These are phyloP conservation scores for Zelleria hepariella DNA, from an alignment of 2,888 invertebrate species.

Conservation along the genomic window DNA sequence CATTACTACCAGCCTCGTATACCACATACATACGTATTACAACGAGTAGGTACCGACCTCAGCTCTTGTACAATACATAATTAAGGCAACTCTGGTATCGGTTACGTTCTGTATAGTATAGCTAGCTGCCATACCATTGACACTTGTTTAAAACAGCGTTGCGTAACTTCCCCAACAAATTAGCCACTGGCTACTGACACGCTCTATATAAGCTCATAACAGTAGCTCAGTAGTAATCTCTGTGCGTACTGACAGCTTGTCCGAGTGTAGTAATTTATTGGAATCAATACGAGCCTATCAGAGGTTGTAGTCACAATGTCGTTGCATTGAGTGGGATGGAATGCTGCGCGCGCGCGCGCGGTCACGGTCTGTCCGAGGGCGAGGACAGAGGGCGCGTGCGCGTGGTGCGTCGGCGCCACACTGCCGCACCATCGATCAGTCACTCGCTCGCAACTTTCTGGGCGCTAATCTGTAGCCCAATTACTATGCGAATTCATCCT, in stretches of 20 bases:
- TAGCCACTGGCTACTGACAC: slow-evolving; percentile 3
- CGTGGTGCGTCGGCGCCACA: slow-evolving; percentile 22
- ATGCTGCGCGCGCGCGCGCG: slow-evolving; percentile 18
- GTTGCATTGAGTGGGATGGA: not conserved
- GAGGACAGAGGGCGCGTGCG: slow-evolving; percentile 21
- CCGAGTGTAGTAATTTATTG: not conserved
- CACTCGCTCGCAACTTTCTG: not conserved
- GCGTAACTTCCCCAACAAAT: slow-evolving; percentile 10
- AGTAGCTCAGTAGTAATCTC: not conserved
- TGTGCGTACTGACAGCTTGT: not conserved
- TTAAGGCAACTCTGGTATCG: not conserved
- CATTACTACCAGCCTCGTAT: not conserved
- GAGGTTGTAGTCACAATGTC: not conserved
- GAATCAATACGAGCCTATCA: not conserved
- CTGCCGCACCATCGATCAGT: slow-evolving; percentile 14
- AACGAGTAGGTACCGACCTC: not conserved
- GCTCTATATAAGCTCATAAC: slow-evolving; percentile 14
- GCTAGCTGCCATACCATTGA: not conserved
- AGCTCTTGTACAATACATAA: not conserved
- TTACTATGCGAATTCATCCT: not conserved
- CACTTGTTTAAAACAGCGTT: slow-evolving; percentile 3
- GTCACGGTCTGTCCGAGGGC: slow-evolving; percentile 28
- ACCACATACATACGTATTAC: not conserved
- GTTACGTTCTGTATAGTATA: not conserved
- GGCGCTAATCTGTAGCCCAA: not conserved